Evolutionary conservation across 2,113 vertebrate species (phyloP), one percentile per base, ranked within the genome.

Genomic region (Taurulus bubalis): DNA sequence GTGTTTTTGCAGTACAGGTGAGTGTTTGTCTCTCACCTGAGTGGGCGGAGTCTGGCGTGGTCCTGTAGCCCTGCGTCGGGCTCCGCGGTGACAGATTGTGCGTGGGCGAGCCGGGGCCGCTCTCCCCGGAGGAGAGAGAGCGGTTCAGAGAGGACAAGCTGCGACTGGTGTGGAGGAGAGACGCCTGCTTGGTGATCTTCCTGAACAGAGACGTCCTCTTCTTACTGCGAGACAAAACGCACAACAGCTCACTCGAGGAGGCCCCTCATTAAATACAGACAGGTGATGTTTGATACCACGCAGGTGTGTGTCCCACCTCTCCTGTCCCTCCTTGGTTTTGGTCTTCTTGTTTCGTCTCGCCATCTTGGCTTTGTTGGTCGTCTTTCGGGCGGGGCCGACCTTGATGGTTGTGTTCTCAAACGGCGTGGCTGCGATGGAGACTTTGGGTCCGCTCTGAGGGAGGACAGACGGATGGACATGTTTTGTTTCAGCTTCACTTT

Each of bases 401-500:
- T 98, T 98, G 93, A 99, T 99, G 64, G 98, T 98, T 0, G 98
- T 99, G 92, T 99, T 99, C 87, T 99, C 98, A 91, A 99, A 97
- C 0, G 97, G 97, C 0, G 98, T 98, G 67, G 98, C 97, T 4
- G 95, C 96, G 93, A 99, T 98, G 66, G 98, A 98, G 28, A 99
- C 97, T 88, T 98, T 99, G 92, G 94, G 95, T 53, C 97, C 98
- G 78, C 98, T 99, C 98, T 99, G 92, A 51, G 59, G 85, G 76
- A 55, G 16, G 59, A 66, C 36, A 42, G 12, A 24, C 32, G 2
- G 40, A 42, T 3, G 40, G 40, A 3, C 5, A 4, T 0, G 51
- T 67, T 49, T 34, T 18, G n/a, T 49, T 62, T 34, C 18, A n/a
- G 34, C 30, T 18, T 28, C 1, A 8, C 9, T 22, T 51, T 15